A percentile compares a stretch with the other conserved stretches of the same genome.
Evolutionary conservation across 2,113 vertebrate species (phyloP).

Genomic region (Anguilla rostrata): DNA sequence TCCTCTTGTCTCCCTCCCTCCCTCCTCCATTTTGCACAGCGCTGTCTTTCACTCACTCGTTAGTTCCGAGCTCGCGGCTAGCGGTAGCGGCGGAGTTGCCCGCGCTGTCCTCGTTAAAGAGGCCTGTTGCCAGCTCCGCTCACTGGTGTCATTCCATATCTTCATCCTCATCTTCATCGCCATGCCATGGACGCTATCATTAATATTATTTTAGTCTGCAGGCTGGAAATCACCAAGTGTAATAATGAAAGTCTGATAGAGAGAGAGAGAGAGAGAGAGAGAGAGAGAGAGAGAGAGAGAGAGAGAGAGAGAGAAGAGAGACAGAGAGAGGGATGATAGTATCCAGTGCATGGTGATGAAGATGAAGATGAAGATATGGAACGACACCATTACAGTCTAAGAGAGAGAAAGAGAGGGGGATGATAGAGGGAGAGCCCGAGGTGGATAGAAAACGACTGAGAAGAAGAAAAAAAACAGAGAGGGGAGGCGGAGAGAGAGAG

Average conservation of each 20-base stretch:
- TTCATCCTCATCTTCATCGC: background rate
- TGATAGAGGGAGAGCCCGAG: background rate
- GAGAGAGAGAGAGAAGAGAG: background rate
- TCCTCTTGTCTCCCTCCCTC: too few species aligned
- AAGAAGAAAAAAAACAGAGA: background rate
- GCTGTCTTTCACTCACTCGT: conserved; percentile 3
- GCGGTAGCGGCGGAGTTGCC: background rate
- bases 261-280: background rate
- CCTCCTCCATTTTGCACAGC: background rate
- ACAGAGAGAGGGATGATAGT: background rate
- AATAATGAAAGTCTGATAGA: background rate
- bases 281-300: background rate
- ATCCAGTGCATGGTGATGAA: too few species aligned
- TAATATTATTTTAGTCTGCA: background rate
- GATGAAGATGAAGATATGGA: too few species aligned
- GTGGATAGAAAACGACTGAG: background rate
- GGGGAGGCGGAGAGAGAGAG: background rate
- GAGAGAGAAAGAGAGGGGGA: background rate
- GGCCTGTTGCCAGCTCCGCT: background rate
- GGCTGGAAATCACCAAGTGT: too few species aligned
- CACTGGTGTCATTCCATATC: background rate
- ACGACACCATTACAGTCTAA: background rate
- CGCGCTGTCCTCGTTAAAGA: background rate
- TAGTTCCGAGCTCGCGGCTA: conserved; percentile 19
- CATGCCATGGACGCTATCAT: background rate